Conservation (phyloP, 2,113 vertebrate species). For the Chrysochloris asiatica region DNA sequence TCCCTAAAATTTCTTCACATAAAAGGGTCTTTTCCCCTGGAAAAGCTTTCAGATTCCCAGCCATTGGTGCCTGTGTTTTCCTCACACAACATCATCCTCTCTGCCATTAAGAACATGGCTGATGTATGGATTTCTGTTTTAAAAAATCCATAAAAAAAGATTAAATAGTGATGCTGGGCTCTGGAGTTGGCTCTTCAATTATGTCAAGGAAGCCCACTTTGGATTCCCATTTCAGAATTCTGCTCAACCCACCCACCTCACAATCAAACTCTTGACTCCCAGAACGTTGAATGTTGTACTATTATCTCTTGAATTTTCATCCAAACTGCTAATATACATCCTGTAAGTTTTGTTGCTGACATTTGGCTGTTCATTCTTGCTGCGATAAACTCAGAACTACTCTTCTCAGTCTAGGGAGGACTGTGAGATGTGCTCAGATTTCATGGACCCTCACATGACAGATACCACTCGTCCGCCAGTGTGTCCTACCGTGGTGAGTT, state of each 20-base stretch:
- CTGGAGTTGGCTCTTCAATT: too few species aligned
- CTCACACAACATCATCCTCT: not conserved
- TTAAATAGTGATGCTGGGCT: not conserved
- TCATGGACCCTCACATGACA: not conserved
- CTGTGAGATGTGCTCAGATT: not conserved
- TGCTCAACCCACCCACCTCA: fast-evolving
- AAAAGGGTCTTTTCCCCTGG: not conserved
- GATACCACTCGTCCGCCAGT: not conserved
- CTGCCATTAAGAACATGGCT: fast-evolving
- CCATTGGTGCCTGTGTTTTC: not conserved
- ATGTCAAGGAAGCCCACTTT: not conserved
- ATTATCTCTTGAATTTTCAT: not conserved
- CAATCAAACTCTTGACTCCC: not conserved
- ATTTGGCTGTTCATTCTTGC: too few species aligned
- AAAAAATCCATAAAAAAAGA: not conserved
- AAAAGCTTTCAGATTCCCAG: not conserved
- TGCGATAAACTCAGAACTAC: too few species aligned
- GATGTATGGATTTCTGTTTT: too few species aligned
- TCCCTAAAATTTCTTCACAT: slow-evolving; percentile 8
- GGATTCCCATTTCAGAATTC: not conserved
- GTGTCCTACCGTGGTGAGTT: not conserved
- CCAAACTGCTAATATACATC: not conserved
- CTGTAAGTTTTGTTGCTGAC: not conserved
- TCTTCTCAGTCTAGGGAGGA: not conserved
- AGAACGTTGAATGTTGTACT: not conserved